These are phyloP conservation scores for Ahaetulla prasina DNA, from an alignment of 2,113 vertebrate genomes.

Conservation along the genomic window DNA sequence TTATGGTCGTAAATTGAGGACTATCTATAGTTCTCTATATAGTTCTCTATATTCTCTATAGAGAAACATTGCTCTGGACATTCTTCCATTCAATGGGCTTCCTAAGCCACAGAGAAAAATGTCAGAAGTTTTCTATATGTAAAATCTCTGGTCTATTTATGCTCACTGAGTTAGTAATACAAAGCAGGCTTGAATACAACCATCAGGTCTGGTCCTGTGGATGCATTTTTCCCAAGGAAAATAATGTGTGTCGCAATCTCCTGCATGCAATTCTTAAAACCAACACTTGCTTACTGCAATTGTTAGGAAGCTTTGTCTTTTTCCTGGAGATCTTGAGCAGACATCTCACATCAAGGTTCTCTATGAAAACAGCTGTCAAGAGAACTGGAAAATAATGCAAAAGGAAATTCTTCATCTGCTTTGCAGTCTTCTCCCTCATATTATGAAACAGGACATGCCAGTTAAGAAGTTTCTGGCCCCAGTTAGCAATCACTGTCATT, in stretches of 20 bases:
- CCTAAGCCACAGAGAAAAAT: background rate
- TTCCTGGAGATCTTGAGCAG: background rate
- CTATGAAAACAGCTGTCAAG: background rate
- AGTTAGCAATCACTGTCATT: background rate
- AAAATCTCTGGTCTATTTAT: background rate
- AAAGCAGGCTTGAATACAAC: background rate
- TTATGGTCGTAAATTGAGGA: background rate
- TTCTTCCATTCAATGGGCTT: background rate
- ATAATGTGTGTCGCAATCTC: background rate
- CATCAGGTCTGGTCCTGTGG: background rate
- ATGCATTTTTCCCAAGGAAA: background rate
- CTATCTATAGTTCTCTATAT: background rate
- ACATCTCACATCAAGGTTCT: background rate
- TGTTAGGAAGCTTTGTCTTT: background rate
- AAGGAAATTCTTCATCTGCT: background rate
- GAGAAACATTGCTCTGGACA: background rate
- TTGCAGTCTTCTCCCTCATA: background rate
- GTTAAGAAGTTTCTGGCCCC: background rate
- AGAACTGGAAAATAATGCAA: background rate
- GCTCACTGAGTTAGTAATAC: background rate
- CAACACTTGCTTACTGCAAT: background rate
- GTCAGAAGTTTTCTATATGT: background rate
- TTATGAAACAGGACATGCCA: background rate
- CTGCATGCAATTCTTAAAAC: background rate
- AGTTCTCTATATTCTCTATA: too few species aligned